Conservation (phyloP, 1,140 invertebrate species). For the Solenopsis fugax region DNA sequence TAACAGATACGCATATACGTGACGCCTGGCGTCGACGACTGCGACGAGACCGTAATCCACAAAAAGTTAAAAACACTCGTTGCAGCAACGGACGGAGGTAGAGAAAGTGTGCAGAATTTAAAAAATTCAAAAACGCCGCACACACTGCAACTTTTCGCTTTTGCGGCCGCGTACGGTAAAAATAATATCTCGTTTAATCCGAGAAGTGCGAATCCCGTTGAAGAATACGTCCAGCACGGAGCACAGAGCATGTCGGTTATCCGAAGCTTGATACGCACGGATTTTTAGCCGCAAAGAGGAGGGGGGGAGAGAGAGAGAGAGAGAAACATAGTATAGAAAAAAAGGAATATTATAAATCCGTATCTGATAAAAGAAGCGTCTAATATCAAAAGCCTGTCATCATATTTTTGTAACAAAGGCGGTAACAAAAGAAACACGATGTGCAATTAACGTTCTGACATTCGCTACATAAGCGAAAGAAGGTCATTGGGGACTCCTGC, state of each 20-base stretch:
- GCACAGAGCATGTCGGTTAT: constrained; percentile 53
- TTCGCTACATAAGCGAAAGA: background rate
- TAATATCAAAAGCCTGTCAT: constrained; percentile 18
- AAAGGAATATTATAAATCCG: constrained; percentile 17
- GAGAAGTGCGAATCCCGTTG: constrained; percentile 71
- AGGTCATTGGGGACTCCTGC: background rate
- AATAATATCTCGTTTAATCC: constrained; percentile 73
- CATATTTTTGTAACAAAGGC: background rate
- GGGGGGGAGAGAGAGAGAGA: background rate
- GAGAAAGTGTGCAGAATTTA: constrained; percentile 57
- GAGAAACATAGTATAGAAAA: background rate
- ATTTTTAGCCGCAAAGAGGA: constrained; percentile 30
- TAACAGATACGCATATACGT: constrained; percentile 41
- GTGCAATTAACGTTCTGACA: constrained; percentile 35
- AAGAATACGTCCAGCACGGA: constrained; percentile 50
- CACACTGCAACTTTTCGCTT: constrained; percentile 57
- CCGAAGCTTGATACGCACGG: constrained; percentile 36
- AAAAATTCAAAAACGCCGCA: constrained; percentile 61
- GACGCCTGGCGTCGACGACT: constrained; percentile 26
- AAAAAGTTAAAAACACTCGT: constrained; percentile 61
- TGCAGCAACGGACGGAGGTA: constrained; percentile 3
- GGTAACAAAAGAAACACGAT: background rate
- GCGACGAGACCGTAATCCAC: constrained; percentile 58
- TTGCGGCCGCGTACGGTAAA: constrained; percentile 49
- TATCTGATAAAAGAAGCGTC: background rate